Base-by-base conservation (phyloP, 2,113 vertebrate species). In the Pseudopipra pipra region DNA sequence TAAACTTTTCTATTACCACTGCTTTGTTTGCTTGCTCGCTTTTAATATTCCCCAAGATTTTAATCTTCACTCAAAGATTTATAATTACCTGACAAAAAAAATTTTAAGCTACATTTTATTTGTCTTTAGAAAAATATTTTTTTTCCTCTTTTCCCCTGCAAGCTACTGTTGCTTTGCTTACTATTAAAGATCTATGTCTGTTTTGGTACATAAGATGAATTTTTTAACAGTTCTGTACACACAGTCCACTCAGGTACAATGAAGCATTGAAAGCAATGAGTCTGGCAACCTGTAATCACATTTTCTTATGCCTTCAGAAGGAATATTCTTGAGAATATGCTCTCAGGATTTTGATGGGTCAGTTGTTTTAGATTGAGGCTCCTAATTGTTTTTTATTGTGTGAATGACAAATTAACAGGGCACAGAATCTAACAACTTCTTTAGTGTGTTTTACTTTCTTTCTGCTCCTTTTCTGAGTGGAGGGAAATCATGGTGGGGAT, bases 301-400 rank as follows among this genome's bases (percentile, higher is more conserved):
- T 91, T 89, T 95, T 30, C 15, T 74, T 12, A 79, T 85, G 43
- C 9, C 6, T 80, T 92, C 58, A 85, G 67, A 85, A 87, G 14
- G 25, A 52, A 66, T 72, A 31, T 91, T 76, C 41, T 96, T 90
- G 27, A 87, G 77, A 89, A 81, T 27, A 73, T 15, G 6, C 15
- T 80, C 12, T 81, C 72, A 85, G 84, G 67, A 91, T 94, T 97
- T 90, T 76, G 35, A 95, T 78, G 83, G 55, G 56, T 97, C 87
- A 94, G 22, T 93, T 93, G 41, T 80, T 97, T 96, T 72, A 90
- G 90, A 95, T 86, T 87, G 66, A 84, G 73, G 12, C 30, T 89
- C 44, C 78, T 91, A 91, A 95, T 88, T 95, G 27, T 0, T n/a
- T 96, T 94, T 94, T 74, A 71, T 94, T 92, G 41, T 95, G 86